phyloP scores from a whole-genome alignment of 64 coral and sea anemone species.

The Anthopleura sola region DNA sequence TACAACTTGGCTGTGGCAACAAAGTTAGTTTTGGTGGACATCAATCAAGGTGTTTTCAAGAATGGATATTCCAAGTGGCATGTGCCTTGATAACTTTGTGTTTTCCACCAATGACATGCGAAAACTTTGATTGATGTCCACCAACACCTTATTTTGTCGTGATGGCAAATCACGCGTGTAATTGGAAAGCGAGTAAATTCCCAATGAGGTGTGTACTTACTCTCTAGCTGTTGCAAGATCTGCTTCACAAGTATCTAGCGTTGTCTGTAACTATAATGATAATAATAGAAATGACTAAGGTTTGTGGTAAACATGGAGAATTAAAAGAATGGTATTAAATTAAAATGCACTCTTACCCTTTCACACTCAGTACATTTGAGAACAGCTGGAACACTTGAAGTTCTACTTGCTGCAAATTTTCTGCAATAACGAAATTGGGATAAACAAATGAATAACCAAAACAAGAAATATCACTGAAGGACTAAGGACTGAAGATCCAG shows the following conservation, averaged over 20 bases:
- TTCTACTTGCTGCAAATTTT: constrained; percentile 26
- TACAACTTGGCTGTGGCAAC: background rate
- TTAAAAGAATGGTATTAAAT: background rate
- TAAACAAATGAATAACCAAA: background rate
- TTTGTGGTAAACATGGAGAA: too few species aligned
- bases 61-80: too few species aligned
- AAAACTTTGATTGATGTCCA: too few species aligned
- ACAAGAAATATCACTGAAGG: too few species aligned
- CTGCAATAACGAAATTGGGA: constrained; percentile 8
- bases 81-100: too few species aligned
- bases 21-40: background rate
- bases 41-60: too few species aligned
- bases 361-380: constrained; percentile 35
- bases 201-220: constrained; percentile 32
- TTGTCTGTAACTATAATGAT: background rate
- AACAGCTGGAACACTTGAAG: background rate
- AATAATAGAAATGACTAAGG: background rate
- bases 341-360: constrained; percentile 17
- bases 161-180: too few species aligned
- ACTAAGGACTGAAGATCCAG: too few species aligned
- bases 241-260: constrained; percentile 12
- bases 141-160: too few species aligned
- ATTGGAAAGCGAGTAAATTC: too few species aligned
- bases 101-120: too few species aligned
- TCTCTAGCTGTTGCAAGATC: constrained; percentile 26